Evolutionary conservation across 2,113 vertebrate species (phyloP).

Genomic region (Anser brachyrhynchus): DNA sequence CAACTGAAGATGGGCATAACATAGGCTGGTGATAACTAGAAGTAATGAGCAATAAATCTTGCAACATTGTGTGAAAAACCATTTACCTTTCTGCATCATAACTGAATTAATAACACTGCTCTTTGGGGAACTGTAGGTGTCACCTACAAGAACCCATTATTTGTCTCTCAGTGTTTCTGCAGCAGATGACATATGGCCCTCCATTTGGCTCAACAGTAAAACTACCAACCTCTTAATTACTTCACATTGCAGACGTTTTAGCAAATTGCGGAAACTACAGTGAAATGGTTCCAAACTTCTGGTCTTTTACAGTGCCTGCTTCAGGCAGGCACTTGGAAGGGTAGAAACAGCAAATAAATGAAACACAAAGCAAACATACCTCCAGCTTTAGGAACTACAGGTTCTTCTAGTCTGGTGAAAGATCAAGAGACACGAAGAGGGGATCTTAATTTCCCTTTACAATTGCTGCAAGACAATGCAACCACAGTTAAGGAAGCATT

Average conservation of each 20-base stretch:
- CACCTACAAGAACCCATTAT: neutral
- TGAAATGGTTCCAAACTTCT: neutral
- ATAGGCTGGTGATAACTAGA: neutral
- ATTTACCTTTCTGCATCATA: neutral
- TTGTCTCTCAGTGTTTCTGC: neutral
- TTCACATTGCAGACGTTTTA: neutral
- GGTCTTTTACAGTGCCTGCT: neutral
- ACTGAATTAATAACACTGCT: neutral
- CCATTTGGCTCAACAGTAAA: neutral
- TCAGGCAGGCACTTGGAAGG: neutral
- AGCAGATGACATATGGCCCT: neutral
- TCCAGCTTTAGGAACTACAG: constrained; percentile 19
- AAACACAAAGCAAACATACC: constrained; percentile 41
- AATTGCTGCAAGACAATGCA: constrained; percentile 10
- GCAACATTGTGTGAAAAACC: neutral
- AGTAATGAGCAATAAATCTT: neutral
- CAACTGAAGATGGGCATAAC: neutral
- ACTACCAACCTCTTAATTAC: neutral
- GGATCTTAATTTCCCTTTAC: constrained; percentile 12
- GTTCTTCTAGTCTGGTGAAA: constrained; percentile 43
- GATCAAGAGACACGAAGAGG: neutral
- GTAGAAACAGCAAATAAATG: neutral
- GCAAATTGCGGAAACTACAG: neutral
- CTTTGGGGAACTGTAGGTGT: neutral
- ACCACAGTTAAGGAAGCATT: neutral